phyloP scores from a whole-genome alignment of 2,113 vertebrate species.

The Numenius arquata region DNA sequence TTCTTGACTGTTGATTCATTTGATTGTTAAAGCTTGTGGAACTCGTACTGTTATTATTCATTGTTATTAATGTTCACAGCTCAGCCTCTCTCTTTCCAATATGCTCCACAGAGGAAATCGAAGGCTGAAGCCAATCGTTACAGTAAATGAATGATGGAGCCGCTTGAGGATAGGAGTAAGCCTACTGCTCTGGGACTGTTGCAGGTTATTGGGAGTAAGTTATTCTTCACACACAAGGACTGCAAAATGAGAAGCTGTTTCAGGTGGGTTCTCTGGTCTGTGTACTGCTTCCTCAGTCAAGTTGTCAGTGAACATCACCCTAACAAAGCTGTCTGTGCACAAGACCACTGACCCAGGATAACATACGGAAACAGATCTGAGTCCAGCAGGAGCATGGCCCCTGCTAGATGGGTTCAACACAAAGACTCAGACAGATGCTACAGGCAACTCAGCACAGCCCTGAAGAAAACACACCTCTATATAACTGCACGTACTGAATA shows the following conservation, averaged over 20 bases:
- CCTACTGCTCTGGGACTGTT: not conserved
- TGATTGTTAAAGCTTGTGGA: conserved; percentile 55
- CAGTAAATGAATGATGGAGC: conserved; percentile 30
- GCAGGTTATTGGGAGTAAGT: not conserved
- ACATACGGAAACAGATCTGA: not conserved
- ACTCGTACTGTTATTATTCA: conserved; percentile 36
- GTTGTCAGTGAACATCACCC: not conserved
- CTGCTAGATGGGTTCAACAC: not conserved
- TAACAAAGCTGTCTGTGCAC: not conserved
- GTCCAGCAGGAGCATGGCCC: not conserved
- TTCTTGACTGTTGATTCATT: conserved; percentile 32
- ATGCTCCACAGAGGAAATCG: conserved; percentile 36
- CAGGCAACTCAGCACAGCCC: not conserved
- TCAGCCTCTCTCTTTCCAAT: conserved; percentile 41
- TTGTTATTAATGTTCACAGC: conserved; percentile 53
- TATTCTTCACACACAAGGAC: not conserved
- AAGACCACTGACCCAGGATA: not conserved
- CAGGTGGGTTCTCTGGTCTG: not conserved
- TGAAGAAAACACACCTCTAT: not conserved
- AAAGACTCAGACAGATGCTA: not conserved
- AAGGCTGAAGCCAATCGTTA: conserved; percentile 37
- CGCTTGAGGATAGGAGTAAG: not conserved
- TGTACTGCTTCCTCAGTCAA: not conserved
- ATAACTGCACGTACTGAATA: not conserved
- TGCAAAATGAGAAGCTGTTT: not conserved